Conservation (phyloP, 2,888 invertebrate species). For the Scelioninae gen. 2 region DNA sequence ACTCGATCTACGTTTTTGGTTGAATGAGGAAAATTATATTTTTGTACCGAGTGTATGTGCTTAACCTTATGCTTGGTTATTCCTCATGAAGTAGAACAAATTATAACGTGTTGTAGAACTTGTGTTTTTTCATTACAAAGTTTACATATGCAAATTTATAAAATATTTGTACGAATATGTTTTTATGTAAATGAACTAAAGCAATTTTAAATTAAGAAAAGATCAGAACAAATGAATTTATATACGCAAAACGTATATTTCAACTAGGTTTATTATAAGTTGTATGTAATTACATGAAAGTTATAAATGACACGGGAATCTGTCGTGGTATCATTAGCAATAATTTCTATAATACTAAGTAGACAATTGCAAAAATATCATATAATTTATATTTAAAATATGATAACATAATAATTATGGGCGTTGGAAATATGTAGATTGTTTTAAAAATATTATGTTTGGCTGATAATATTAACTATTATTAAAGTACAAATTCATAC, state of each 20-base stretch:
- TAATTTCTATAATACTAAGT: constrained; percentile 40
- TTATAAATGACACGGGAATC: constrained; percentile 22
- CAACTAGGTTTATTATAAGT: constrained; percentile 24
- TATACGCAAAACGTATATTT: constrained; percentile 27
- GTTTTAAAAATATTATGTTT: constrained; percentile 32
- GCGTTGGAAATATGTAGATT: constrained; percentile 8
- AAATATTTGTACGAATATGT: constrained; percentile 14
- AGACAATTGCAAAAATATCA: constrained; percentile 31
- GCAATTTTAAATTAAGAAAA: constrained; percentile 8
- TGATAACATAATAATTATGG: constrained; percentile 25
- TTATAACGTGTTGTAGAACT: constrained; percentile 18
- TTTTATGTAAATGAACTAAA: constrained; percentile 15
- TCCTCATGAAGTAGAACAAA: constrained; percentile 14
- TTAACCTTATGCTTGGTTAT: constrained; percentile 32
- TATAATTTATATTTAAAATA: constrained; percentile 18
- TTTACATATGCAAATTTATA: constrained; percentile 16
- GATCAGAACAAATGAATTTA: constrained; percentile 17
- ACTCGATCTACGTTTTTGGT: no score
- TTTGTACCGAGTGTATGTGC: constrained; percentile 61
- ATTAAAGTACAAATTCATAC: constrained; percentile 21
- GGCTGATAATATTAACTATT: constrained; percentile 1
- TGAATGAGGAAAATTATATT: constrained; percentile 61
- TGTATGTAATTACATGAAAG: constrained; percentile 37
- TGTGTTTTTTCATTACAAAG: constrained; percentile 27
- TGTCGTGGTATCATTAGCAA: constrained; percentile 47